Conservation (phyloP, 2,888 invertebrate species). For the Rotaria macrura region DNA sequence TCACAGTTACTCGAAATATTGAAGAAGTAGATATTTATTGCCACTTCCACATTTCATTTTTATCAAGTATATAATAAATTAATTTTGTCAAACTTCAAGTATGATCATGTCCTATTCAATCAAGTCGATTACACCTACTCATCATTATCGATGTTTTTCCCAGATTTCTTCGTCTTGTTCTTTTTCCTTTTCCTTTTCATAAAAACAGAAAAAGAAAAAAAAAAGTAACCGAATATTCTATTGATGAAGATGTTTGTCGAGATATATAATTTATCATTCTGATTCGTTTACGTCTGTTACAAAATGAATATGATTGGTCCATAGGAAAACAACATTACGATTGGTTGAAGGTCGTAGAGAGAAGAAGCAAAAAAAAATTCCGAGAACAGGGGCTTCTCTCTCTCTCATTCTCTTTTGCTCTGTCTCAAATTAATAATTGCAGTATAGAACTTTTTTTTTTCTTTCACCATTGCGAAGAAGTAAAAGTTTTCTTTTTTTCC, state of each 20-base stretch:
- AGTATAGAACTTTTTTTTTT: background rate
- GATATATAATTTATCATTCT: background rate
- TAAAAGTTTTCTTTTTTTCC: background rate
- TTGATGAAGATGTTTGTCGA: background rate
- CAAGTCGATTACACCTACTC: background rate
- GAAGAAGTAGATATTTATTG: slow-evolving; percentile 12
- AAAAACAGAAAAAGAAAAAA: background rate
- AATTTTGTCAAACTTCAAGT: slow-evolving; percentile 1
- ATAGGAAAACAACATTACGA: background rate
- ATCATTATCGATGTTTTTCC: background rate
- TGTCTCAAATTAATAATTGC: background rate
- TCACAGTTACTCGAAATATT: slow-evolving; percentile 1
- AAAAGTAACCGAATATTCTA: background rate
- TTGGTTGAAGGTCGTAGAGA: background rate
- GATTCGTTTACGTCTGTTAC: background rate
- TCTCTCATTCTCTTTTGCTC: background rate
- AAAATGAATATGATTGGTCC: background rate
- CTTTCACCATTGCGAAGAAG: background rate
- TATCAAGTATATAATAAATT: slow-evolving; percentile 12
- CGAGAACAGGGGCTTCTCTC: background rate
- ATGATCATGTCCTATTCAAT: background rate
- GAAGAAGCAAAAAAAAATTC: background rate
- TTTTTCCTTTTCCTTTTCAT: background rate
- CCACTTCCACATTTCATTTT: slow-evolving; percentile 5
- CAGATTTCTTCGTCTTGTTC: background rate